phyloP scores from a whole-genome alignment of 2,113 vertebrate genomes.

The Haemorhous mexicanus region DNA sequence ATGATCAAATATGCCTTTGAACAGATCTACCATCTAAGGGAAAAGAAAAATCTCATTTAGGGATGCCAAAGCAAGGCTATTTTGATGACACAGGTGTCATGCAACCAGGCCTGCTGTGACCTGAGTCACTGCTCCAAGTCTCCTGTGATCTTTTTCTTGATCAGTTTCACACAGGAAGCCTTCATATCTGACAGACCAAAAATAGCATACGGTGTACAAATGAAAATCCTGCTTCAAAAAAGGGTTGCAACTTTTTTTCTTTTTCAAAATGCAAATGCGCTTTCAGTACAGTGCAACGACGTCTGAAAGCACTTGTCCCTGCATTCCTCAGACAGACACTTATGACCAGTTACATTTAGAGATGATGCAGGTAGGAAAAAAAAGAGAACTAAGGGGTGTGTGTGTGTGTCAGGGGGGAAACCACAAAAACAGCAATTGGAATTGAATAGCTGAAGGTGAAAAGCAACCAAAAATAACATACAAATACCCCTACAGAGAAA shows the following conservation, averaged over 20 bases:
- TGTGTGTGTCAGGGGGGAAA: background rate
- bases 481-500: background rate
- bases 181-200: background rate
- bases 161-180: constrained; percentile 16
- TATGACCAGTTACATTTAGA: background rate
- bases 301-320: background rate
- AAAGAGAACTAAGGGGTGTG: background rate
- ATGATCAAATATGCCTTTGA: constrained; percentile 38
- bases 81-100: constrained; percentile 13
- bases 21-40: background rate
- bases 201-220: constrained; percentile 10
- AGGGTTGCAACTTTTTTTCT: background rate
- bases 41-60: constrained; percentile 9
- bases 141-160: constrained; percentile 43
- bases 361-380: too few relatives aligned
- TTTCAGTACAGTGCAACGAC: background rate
- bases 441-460: background rate
- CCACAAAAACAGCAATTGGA: background rate
- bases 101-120: constrained; percentile 28
- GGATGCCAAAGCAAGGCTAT: background rate
- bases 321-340: background rate
- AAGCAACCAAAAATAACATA: background rate
- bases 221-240: background rate
- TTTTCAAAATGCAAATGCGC: background rate
- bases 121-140: constrained; percentile 32